These are phyloP conservation scores for Moxostoma hubbsi DNA, from an alignment of 2,797 vertebrate species.

Conservation along the genomic window DNA sequence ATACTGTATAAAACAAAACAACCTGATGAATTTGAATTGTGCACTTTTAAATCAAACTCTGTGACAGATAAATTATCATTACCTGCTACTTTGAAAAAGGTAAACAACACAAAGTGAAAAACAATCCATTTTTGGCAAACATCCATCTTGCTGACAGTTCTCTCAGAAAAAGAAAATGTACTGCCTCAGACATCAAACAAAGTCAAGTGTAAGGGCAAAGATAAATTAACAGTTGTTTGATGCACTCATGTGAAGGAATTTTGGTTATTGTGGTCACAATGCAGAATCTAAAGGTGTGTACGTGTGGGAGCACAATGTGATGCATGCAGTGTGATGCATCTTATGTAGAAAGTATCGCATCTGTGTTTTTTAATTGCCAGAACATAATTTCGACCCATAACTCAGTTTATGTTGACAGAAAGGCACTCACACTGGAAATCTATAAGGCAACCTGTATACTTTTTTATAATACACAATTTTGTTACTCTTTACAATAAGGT, in stretches of 20 bases:
- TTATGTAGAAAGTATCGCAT: too few relatives aligned
- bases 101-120: not conserved
- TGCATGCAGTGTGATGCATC: not conserved
- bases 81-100: slow-evolving; percentile 31
- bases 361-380: not conserved
- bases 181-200: not conserved
- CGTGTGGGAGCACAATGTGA: slow-evolving; percentile 2
- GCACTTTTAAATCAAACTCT: slow-evolving; percentile 6
- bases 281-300: not conserved
- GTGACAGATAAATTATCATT: not conserved
- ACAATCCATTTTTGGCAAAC: not conserved
- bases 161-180: not conserved
- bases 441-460: not conserved
- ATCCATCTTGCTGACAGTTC: slow-evolving; percentile 4
- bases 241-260: not conserved
- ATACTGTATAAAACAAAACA: not conserved
- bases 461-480: too few relatives aligned
- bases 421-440: not conserved
- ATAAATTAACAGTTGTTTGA: slow-evolving; percentile 3
- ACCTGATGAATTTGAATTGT: not conserved
- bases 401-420: not conserved
- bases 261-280: slow-evolving; percentile 16
- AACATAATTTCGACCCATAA: not conserved
- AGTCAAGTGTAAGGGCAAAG: not conserved
- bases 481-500: too few relatives aligned